These are phyloP conservation scores for Microtus oregoni DNA, from an alignment of 2,113 vertebrate genomes.

Conservation along the genomic window DNA sequence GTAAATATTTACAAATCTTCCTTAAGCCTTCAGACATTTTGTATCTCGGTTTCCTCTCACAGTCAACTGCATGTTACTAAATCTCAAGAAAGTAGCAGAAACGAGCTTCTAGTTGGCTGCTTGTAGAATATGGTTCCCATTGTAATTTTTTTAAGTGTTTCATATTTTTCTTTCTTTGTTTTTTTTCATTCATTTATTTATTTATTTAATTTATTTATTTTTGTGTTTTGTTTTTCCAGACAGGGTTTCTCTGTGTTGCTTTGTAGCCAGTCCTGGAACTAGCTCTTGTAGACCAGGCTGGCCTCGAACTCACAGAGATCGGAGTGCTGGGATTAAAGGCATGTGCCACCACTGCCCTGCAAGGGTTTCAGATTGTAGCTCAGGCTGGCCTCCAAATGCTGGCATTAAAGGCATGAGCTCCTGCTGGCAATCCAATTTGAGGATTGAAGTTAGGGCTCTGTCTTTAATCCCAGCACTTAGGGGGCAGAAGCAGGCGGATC, in stretches of 20 bases:
- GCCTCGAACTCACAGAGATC: no score
- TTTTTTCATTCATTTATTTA: no score
- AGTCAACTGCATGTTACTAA: background rate
- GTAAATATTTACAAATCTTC: slow-evolving; percentile 80
- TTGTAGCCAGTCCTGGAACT: no score
- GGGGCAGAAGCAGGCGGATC: background rate
- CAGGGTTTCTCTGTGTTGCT: no score
- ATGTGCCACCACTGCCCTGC: no score
- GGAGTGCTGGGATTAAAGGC: no score
- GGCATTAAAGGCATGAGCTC: background rate
- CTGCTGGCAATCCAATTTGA: background rate
- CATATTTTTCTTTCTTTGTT: background rate
- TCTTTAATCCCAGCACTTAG: background rate
- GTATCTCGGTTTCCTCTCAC: background rate
- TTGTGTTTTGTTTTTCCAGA: no score
- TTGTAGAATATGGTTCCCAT: background rate
- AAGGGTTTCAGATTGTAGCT: background rate
- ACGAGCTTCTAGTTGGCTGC: slow-evolving; percentile 25
- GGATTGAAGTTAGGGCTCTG: background rate
- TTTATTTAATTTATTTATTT: no score
- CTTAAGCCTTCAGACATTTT: background rate
- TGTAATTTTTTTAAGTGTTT: background rate
- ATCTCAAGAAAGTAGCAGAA: background rate
- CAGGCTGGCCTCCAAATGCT: background rate
- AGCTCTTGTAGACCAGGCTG: no score